Evolutionary conservation across 2,888 invertebrate species (phyloP).

Genomic region (Marasmarcha lunaedactyla): DNA sequence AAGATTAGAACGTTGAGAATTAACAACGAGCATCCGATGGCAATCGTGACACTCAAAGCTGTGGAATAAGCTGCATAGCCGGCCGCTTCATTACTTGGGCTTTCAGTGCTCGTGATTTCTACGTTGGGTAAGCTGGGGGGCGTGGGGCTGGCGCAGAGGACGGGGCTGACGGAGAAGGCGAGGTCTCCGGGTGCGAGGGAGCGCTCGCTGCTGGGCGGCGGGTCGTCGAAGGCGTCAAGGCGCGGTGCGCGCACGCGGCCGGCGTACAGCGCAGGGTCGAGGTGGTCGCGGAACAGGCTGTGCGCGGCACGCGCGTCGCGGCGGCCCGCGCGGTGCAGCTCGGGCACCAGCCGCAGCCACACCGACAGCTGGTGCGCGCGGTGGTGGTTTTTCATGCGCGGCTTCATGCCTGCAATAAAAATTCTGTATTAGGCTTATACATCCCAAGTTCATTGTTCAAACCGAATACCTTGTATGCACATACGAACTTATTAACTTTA

Average conservation of each 20-base stretch:
- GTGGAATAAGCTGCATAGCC: conserved; percentile 82
- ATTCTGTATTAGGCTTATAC: conserved; percentile 15
- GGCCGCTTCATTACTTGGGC: conserved; percentile 73
- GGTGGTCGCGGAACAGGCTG: conserved; percentile 91
- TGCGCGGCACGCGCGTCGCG: conserved; percentile 85
- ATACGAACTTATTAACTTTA: too few relatives aligned
- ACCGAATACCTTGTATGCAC: too few relatives aligned
- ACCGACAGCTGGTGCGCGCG: conserved; percentile 96
- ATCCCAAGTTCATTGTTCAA: not conserved
- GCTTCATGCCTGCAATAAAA: conserved; percentile 87
- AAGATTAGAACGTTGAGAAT: conserved; percentile 86
- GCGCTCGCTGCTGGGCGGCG: conserved; percentile 73
- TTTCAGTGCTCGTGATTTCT: conserved; percentile 46
- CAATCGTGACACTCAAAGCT: conserved; percentile 82
- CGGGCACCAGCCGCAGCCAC: conserved; percentile 94
- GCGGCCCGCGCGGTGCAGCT: conserved; percentile 89
- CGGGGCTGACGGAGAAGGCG: conserved; percentile 68
- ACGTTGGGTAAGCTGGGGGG: conserved; percentile 25
- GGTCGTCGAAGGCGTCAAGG: conserved; percentile 74
- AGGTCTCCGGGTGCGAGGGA: conserved; percentile 72
- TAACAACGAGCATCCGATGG: conserved; percentile 83
- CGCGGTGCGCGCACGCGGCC: conserved; percentile 89
- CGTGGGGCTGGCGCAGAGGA: conserved; percentile 77
- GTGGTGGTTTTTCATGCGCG: conserved; percentile 94
- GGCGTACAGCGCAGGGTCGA: conserved; percentile 90